Base-by-base conservation (phyloP, 2,797 vertebrate species). In the Sternarchorhynchus goeldii region DNA sequence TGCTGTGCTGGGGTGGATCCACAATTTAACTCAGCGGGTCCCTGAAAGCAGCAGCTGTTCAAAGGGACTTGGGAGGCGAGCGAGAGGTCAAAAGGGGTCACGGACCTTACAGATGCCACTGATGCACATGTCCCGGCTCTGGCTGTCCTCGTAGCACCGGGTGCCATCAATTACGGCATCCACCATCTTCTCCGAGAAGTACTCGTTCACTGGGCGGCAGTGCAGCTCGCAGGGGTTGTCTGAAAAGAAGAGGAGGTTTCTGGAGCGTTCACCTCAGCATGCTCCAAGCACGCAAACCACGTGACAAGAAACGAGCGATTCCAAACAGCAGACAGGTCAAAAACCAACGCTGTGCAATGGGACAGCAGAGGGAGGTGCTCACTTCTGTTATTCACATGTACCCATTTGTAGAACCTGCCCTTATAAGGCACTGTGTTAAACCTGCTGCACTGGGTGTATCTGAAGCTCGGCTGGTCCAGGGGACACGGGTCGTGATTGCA, bases 81-180 rank as follows among this genome's bases (percentile, higher is more conserved):
- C 56, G 62, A 4, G 14, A 17, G 41, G 21, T 39, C n/a, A 16
- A 21, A 25, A 17, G 17, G 12, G 67, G 88, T 16, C 34, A 76
- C 65, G 31, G 86, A 99, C 97, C 96, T 98, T 96, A 88, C 98
- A 99, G 89, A 99, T 95, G 82, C 97, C 96, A 0, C 96, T 96
- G 89, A 99, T 93, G 91, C 98, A 99, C 84, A 97, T 82, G 73
- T 99, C 94, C 0, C 94, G 89, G 75, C 93, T 95, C 87, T 84
- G 66, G 18, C 87, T 94, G 63, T 90, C 90, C 73, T 96, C 93
- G 0, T 93, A 92, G 88, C 97, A 99, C 0, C 90, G 95, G 0
- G 98, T 99, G 55, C 97, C 98, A 0, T 99, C 98, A 0, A 90
- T 71, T 65, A 95, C 97, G 0, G 96, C 94, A 0, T 99, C 97